Base-by-base conservation (phyloP, 2,888 invertebrate genomes). In the Cosmopolites sordidus region DNA sequence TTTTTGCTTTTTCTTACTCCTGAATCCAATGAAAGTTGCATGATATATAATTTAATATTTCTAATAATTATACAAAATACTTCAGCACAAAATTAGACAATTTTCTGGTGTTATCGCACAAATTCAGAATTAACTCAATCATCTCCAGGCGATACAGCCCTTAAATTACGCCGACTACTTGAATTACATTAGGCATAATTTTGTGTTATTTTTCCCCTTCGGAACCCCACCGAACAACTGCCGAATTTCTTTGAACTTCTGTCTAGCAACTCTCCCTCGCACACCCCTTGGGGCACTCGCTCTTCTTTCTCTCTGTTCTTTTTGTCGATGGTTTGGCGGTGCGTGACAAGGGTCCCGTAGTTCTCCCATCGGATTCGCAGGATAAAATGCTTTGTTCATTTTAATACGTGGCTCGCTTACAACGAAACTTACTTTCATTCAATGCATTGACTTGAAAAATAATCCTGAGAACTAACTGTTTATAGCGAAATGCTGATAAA, bases 221-320 rank as follows among this genome's bases (percentile, higher is more conserved):
- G n/a, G 33, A 11, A 12, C 33, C 33, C 33, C 33, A 12, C 33
- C 33, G 12, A 33, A 33, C 33, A 33, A 33, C 33, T 33, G 33
- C 33, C 33, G 33, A 33, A 33, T 33, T 22, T 33, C 33, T 33
- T 33, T 33, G 33, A 33, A 33, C 33, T 33, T 33, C 33, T 5
- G 8, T 33, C 33, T 33, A 33, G n/a, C 33, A 11, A 33, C 5
- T 33, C 33, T 12, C 33, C 33, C 33, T 12, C 12, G 11, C 33
- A 33, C 4, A 22, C 8, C 33, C 33, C 12, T 12, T 3, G 33
- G 33, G 33, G 12, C 33, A 33, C 33, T 33, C 22, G 33, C 33
- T 33, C n/a, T 33, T 33, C n/a, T 33, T 12, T 33, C 11, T 33
- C n/a, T 33, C 33, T 33, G 33, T 33, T 33, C 33, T 11, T 33